Evolutionary conservation across 2,888 invertebrate genomes (phyloP), one percentile per base, ranked within the genome.

Genomic region (Apodemia hepburni): DNA sequence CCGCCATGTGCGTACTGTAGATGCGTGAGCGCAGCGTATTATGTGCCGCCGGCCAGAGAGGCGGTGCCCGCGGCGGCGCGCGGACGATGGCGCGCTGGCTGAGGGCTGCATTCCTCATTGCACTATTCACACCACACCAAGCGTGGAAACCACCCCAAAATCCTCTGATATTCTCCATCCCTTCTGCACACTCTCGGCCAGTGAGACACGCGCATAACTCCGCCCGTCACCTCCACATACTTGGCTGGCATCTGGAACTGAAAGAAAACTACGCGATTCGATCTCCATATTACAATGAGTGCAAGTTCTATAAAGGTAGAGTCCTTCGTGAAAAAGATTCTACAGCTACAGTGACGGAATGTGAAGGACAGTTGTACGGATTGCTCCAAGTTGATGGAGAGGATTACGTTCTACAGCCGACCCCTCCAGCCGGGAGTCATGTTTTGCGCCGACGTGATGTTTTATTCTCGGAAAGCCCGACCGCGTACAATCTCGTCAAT

Each of bases 341-440:
- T 0, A 74, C 86, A 8, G 93, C 85, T 3, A 88, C 93, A 1
- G 81, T 93, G 62, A 93, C 93, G 1, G 87, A 93, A 60, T 93
- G 93, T 70, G 83, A 78, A 0, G 87, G 87, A 12, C 89, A 90
- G 69, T 79, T 93, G 66, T 93, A 92, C 66, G 93, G 93, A 5
- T 72, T 93, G 69, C 80, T 93, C 58, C 84, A 86, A 67, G 82
- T 92, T 3, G 82, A 81, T 2, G 78, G 81, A 12, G 82, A 87
- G 61, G 85, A 90, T 63, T 93, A 92, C 61, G 84, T 92, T 54
- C 76, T 93, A 59, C 86, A 93, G 71, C 93, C 93, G 62, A 81
- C 77, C 18, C 74, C 74, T 49, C 68, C 73, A 2, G 78, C 77
- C 17, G 70, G 74, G 3, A 72, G 76, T 12, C 90, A 90, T 67